A percentile compares a stretch with the other conserved stretches of the same genome.
phyloP scores from a whole-genome alignment of 92 coral and sea anemone species.

The Epizoanthus illoricatus region DNA sequence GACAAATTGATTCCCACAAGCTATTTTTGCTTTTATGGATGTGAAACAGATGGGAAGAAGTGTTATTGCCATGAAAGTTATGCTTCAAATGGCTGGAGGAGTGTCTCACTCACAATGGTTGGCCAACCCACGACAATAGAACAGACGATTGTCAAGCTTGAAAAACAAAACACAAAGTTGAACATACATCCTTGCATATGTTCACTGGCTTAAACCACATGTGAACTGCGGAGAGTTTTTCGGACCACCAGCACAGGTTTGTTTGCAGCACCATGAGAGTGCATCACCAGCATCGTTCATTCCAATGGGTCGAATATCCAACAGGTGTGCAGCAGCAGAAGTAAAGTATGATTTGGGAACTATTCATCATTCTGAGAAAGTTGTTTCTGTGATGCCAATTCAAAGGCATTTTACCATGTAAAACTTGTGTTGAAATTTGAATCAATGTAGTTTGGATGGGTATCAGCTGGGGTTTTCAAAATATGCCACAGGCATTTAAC shows the following conservation, averaged over 20 bases:
- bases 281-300: conserved; percentile 45
- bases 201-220: conserved; percentile 42
- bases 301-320: conserved; percentile 49
- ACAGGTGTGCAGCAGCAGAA: conserved; percentile 47
- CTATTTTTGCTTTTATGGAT: no score
- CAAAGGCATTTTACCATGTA: conserved; percentile 48
- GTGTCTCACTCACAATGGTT: no score
- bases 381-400: conserved; percentile 44
- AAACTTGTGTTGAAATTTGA: not conserved
- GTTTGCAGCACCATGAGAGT: conserved; percentile 23
- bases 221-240: conserved; percentile 20
- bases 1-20: no score
- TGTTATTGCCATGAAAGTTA: no score
- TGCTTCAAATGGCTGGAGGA: no score
- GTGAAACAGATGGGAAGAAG: no score
- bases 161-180: not conserved
- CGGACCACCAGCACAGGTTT: conserved; percentile 37
- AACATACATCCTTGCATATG: conserved; percentile 42
- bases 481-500: no score
- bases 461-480: not conserved
- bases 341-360: conserved; percentile 35
- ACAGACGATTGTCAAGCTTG: conserved; percentile 1
- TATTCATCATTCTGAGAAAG: conserved; percentile 25
- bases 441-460: not conserved
- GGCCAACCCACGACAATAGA: no score